phyloP scores from a whole-genome alignment of 1,140 invertebrate genomes.

The Papilio polytes region DNA sequence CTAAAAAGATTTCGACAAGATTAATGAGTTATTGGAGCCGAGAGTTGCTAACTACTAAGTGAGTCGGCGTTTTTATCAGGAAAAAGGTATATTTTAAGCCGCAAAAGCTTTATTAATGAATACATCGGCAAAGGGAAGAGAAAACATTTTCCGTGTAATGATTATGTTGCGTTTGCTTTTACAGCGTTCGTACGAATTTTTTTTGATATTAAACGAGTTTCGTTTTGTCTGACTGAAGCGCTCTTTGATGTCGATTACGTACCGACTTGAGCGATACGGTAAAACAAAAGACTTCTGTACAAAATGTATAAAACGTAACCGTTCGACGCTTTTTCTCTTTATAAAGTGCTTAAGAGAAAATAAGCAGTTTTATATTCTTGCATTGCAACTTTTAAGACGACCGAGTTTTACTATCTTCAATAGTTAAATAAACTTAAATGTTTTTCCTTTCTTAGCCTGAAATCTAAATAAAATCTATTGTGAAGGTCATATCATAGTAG shows the following conservation, averaged over 20 bases:
- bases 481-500: too few species aligned
- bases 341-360: not conserved
- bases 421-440: too few species aligned
- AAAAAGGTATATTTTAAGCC: conserved; percentile 5
- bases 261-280: not conserved
- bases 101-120: conserved; percentile 7
- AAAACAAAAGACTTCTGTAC: not conserved
- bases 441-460: too few species aligned
- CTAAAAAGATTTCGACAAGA: not conserved
- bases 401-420: not conserved
- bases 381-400: not conserved
- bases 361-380: not conserved
- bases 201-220: conserved; percentile 12
- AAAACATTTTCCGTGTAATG: conserved; percentile 9
- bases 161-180: not conserved
- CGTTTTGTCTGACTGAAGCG: not conserved
- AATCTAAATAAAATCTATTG: too few species aligned
- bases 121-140: not conserved
- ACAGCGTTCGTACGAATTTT: not conserved
- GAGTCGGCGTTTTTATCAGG: not conserved
- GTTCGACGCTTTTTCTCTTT: not conserved
- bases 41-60: not conserved
- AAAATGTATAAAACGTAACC: not conserved
- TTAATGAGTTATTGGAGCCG: not conserved
- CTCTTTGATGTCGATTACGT: not conserved